A percentile compares a stretch with the other conserved stretches of the same genome.
These are phyloP conservation scores for Eciton burchellii DNA, from an alignment of 1,140 invertebrate genomes.

Conservation along the genomic window DNA sequence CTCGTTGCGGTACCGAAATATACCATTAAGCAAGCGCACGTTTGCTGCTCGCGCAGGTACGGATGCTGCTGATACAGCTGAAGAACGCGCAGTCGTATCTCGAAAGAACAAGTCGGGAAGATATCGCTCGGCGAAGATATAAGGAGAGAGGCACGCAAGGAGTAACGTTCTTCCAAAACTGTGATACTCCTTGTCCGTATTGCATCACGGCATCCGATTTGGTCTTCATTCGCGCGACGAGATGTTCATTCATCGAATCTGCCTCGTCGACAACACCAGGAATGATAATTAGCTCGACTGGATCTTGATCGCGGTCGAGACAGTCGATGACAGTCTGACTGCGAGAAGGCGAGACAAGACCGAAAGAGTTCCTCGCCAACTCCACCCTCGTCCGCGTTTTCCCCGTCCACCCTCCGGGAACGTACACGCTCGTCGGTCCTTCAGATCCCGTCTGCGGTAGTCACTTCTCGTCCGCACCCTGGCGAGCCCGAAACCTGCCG, in stretches of 20 bases:
- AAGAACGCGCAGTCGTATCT: neutral
- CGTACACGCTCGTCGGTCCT: constrained; percentile 59
- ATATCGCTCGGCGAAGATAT: neutral
- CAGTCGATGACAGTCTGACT: constrained; percentile 3
- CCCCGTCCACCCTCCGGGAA: constrained; percentile 24
- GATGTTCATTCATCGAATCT: no score
- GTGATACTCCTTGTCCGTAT: no score
- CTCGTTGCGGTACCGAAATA: neutral
- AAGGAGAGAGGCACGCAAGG: no score
- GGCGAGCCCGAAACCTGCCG: constrained; percentile 62
- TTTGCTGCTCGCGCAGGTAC: constrained; percentile 9
- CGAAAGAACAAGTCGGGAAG: neutral
- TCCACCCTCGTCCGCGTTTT: constrained; percentile 49
- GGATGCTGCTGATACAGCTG: neutral
- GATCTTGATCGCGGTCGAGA: constrained; percentile 34
- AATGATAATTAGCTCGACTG: constrained; percentile 48
- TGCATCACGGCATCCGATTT: no score
- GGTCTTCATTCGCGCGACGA: no score
- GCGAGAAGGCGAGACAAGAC: constrained; percentile 24
- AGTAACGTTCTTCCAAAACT: neutral
- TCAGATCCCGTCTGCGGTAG: constrained; percentile 62
- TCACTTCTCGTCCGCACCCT: constrained; percentile 67
- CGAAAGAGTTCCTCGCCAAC: constrained; percentile 49
- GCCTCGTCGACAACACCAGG: no score
- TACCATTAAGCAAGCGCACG: neutral